Conservation (phyloP, 1,140 invertebrate species). For the Rhopalosiphum maidis region DNA sequence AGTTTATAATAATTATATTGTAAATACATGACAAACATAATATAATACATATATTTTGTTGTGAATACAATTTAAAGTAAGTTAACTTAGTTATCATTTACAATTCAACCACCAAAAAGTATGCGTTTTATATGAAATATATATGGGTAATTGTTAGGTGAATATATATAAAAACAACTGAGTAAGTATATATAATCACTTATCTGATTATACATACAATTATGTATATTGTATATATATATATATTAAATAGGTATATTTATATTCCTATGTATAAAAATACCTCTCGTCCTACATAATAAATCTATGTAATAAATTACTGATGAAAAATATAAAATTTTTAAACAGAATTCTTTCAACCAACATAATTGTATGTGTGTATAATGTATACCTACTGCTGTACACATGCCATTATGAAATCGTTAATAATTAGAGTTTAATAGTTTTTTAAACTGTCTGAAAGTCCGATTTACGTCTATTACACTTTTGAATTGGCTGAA, state of each 20-base stretch:
- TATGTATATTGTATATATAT: not conserved
- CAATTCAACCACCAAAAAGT: not conserved
- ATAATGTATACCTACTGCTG: not conserved
- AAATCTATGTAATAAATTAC: not conserved
- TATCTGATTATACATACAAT: not conserved
- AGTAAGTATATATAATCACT: not conserved
- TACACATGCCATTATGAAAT: too few species aligned
- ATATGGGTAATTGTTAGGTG: not conserved
- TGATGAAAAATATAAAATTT: constrained; percentile 1
- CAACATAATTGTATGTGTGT: not conserved
- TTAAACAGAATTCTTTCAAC: not conserved
- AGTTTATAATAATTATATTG: not conserved
- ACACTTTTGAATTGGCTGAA: too few species aligned
- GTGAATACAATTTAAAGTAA: not conserved
- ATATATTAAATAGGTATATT: not conserved
- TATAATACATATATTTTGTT: not conserved
- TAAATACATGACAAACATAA: too few species aligned
- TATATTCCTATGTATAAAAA: too few species aligned
- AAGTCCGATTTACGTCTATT: too few species aligned
- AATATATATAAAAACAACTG: not conserved
- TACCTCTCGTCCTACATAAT: not conserved
- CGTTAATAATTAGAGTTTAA: too few species aligned
- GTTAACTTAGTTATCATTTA: not conserved
- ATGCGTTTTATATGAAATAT: not conserved
- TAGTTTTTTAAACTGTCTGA: too few species aligned